phyloP scores from a whole-genome alignment of 1,140 invertebrate genomes.

The Lysiphlebus fabarum region DNA sequence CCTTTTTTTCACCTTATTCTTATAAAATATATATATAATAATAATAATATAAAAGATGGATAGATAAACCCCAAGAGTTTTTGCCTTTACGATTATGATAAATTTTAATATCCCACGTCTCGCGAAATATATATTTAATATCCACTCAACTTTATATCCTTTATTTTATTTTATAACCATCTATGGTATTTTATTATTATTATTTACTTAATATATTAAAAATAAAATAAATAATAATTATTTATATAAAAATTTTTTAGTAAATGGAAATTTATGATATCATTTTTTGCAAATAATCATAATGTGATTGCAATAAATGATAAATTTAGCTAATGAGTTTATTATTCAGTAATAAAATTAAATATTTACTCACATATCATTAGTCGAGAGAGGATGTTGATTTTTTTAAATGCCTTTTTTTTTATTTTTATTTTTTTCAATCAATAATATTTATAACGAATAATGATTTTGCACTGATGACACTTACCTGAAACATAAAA shows the following conservation, averaged over 20 bases:
- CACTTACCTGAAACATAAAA: slow-evolving; percentile 44
- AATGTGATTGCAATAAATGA: slow-evolving; percentile 16
- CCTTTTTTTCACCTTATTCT: background rate
- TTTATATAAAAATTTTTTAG: background rate
- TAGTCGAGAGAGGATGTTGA: no score
- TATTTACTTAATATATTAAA: background rate
- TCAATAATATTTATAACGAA: slow-evolving; percentile 5
- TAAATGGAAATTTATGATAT: slow-evolving; percentile 7
- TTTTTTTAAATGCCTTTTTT: background rate
- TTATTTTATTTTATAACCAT: slow-evolving; percentile 19
- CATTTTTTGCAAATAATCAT: slow-evolving; percentile 10
- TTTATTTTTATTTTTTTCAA: slow-evolving; percentile 5
- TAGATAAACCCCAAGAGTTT: no score
- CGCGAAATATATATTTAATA: slow-evolving; percentile 31
- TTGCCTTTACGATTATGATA: slow-evolving; percentile 39
- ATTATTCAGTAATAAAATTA: background rate
- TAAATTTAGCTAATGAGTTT: slow-evolving; percentile 17
- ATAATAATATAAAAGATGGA: no score
- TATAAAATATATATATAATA: background rate
- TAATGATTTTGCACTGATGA: slow-evolving; percentile 6
- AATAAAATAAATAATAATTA: background rate
- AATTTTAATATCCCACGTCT: slow-evolving; percentile 29
- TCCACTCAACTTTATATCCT: slow-evolving; percentile 8
- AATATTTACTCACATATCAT: slow-evolving; percentile 16
- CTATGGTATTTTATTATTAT: background rate